Base-by-base conservation (phyloP, 1,140 invertebrate genomes). In the Megathymus violae region DNA sequence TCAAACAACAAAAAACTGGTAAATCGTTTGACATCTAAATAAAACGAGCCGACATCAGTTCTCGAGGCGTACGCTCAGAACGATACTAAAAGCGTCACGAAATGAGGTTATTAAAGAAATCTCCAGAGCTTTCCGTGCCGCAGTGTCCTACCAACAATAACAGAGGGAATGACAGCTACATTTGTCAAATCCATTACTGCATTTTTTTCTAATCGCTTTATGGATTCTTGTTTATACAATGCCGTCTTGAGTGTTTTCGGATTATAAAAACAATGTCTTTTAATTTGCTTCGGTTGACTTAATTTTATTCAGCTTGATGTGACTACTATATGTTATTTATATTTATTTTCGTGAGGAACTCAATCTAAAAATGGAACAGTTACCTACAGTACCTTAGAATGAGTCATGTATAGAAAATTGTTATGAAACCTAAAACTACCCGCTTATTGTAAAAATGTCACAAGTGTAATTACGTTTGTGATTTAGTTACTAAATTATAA, bases 141-240 rank as follows among this genome's bases (percentile, higher is more conserved):
- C 52, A 69, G 54, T 62, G 65, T 65, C 44, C 17, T n/a, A 43
- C 31, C 38, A 70, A 75, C 65, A 67, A 72, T 64, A 71, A 69
- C 67, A 70, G 47, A 52, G 43, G 50, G 66, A 67, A 72, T 72
- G 70, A 64, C 56, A 63, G 52, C 68, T 62, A 71, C 70, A 81
- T 76, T 74, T 69, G 74, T 78, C 74, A 75, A 75, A 52, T 74
- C 75, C 69, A 77, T 76, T 81, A 80, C 65, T 65, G 74, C 69
- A 80, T 79, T 80, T 80, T 75, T 82, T 76, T 58, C 70, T 74
- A 78, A 78, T 77, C 78, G 70, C 72, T 79, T 80, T 76, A 75
- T 79, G 71, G 75, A 71, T 69, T 78, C 77, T 59, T 80, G 64
- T 82, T 80, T 79, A 76, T 69, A 66, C 51, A 74, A 48, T 61